A percentile compares a stretch with the other conserved stretches of the same genome.
Conservation (phyloP, 2,888 invertebrate genomes). For the Rapana venosa region DNA sequence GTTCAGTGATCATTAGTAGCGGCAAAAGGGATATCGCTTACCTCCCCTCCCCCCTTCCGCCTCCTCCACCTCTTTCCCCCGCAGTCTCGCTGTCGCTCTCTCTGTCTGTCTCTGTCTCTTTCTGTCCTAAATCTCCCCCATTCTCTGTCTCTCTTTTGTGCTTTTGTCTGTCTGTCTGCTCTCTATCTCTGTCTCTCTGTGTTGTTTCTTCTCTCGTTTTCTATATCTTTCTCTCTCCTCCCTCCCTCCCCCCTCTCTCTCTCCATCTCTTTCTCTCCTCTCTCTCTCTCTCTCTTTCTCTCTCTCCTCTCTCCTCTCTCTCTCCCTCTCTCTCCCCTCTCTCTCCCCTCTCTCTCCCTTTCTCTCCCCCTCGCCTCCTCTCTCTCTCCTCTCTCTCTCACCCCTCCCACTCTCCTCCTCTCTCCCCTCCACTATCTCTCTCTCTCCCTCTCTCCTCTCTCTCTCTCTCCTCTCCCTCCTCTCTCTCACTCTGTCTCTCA, state of each 20-base stretch:
- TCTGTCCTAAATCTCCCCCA: neutral
- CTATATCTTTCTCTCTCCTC: no score
- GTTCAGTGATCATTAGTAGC: neutral
- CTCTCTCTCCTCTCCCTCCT: neutral
- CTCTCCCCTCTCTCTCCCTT: no score
- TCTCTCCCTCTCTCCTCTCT: neutral
- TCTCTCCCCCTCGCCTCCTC: no score
- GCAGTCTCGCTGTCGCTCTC: neutral
- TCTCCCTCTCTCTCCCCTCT: slow-evolving; percentile 1
- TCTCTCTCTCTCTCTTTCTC: neutral
- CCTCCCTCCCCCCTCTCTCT: no score
- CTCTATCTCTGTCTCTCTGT: no score
- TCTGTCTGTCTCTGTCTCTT: neutral
- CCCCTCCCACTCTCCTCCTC: neutral
- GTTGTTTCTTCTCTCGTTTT: no score
- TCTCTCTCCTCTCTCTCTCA: neutral
- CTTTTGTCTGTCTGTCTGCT: neutral
- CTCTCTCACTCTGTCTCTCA: neutral
- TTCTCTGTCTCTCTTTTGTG: neutral
- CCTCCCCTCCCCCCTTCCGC: neutral
- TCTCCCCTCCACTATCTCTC: neutral
- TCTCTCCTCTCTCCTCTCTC: neutral
- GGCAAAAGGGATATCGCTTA: neutral
- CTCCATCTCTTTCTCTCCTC: neutral
- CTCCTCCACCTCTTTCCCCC: no score